A percentile compares a stretch with the other conserved stretches of the same genome.
Evolutionary conservation across 1,140 invertebrate species (phyloP).

Genomic region (Pseudomyrmex cubaensis): DNA sequence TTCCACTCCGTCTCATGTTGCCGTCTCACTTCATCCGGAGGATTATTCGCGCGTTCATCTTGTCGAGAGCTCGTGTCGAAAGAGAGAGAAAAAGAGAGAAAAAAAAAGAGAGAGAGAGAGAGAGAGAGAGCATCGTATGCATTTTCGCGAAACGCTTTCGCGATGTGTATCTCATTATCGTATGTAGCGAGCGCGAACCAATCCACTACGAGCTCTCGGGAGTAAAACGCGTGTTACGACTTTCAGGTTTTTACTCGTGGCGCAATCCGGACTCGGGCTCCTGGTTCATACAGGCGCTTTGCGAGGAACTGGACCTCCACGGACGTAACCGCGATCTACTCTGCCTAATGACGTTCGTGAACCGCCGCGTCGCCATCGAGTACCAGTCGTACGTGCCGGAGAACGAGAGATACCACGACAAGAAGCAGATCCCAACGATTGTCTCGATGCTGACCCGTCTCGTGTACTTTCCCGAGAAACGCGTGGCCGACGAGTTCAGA

Average conservation of each 20-base stretch:
- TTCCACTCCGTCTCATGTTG: neutral
- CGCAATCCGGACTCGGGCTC: constrained; percentile 89
- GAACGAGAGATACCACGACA: constrained; percentile 86
- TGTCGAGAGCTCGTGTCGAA: neutral
- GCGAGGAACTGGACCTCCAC: constrained; percentile 86
- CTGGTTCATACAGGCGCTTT: constrained; percentile 92
- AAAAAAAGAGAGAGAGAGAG: no score
- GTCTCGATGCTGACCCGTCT: constrained; percentile 90
- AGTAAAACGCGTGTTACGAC: constrained; percentile 49
- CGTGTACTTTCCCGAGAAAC: constrained; percentile 76
- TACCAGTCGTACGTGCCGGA: constrained; percentile 87
- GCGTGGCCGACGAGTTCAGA: neutral
- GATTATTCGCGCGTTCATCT: constrained; percentile 32
- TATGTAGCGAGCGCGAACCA: neutral
- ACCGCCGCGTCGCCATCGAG: constrained; percentile 87
- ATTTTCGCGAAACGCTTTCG: neutral
- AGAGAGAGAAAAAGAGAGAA: no score
- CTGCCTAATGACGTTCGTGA: constrained; percentile 89
- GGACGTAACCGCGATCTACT: constrained; percentile 86
- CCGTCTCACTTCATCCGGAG: constrained; percentile 5
- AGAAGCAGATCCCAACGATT: constrained; percentile 91
- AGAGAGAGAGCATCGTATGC: neutral
- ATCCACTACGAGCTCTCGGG: constrained; percentile 10
- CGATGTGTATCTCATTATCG: constrained; percentile 45
- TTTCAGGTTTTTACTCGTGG: constrained; percentile 89